These are phyloP conservation scores for Mastacembelus armatus DNA, from an alignment of 2,797 vertebrate species.

Conservation along the genomic window DNA sequence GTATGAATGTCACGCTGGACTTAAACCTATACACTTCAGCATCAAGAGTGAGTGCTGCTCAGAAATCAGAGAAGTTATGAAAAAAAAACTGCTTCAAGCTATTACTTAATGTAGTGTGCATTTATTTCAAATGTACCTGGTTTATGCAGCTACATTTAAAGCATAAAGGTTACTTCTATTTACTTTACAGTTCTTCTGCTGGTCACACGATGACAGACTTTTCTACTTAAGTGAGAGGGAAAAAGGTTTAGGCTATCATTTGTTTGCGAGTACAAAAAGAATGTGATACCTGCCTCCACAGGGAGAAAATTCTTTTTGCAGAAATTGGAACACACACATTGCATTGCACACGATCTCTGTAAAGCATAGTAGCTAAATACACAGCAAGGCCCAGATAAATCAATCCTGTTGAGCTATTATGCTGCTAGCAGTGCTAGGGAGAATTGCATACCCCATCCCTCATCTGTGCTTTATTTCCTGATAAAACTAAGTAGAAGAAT, in stretches of 20 bases:
- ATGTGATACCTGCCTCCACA: constrained; percentile 51
- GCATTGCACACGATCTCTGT: too few relatives aligned
- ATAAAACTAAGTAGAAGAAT: constrained; percentile 78
- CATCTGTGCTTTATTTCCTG: constrained; percentile 68
- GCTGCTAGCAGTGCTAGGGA: constrained; percentile 64
- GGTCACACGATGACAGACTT: constrained; percentile 20
- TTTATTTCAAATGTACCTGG: neutral
- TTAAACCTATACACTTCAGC: neutral
- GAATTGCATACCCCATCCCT: constrained; percentile 69
- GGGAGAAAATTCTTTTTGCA: constrained; percentile 47
- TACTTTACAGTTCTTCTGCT: constrained; percentile 15
- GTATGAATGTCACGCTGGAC: constrained; percentile 1
- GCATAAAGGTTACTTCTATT: constrained; percentile 18
- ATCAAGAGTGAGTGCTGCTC: neutral
- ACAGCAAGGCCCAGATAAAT: constrained; percentile 67
- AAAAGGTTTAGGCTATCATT: constrained; percentile 44
- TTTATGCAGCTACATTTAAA: neutral
- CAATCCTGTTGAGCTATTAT: constrained; percentile 81
- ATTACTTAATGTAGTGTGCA: neutral
- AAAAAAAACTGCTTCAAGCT: neutral
- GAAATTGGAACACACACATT: constrained; percentile 51
- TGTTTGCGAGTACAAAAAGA: constrained; percentile 39
- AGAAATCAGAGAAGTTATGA: neutral
- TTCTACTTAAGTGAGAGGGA: constrained; percentile 51
- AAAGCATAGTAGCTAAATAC: constrained; percentile 53